Evolutionary conservation across 2,113 vertebrate species (phyloP), one percentile per base, ranked within the genome.

Genomic region (Typhlomys cinereus): DNA sequence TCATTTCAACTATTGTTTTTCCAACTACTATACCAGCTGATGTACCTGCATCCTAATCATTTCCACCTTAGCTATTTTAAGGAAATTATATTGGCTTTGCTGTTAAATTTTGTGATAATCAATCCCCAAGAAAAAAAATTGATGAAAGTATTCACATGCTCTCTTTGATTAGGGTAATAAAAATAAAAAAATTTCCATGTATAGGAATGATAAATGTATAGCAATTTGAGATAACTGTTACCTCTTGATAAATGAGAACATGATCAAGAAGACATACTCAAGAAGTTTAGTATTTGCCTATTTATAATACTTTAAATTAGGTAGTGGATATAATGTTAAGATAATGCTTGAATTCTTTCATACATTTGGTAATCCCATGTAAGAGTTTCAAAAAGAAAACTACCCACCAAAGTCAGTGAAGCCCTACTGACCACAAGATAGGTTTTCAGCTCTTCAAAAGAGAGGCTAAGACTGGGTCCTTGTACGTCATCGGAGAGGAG

Each of bases 381-480:
- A 91, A 54, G 15, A 78, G 57, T 73, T 82, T 89, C 52, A 52
- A 85, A 18, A 91, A 36, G 12, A 81, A 44, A 89, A 88, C 79
- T 82, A 78, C 1, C 25, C 20, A 76, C 48, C 36, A 74, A 75
- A 64, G 36, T 85, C 41, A n/a, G 3, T 31, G 36, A 85, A 48
- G 84, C 79, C 29, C 18, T n/a, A 27, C 15, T 76, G 18, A 1
- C 23, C 29, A 46, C 69, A 61, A 41, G 39, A 59, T 80, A 41
- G 39, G 52, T 80, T 96, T 88, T 91, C 69, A 95, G 67, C 44
- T 70, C 67, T 62, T 92, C 36, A 57, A 21, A 57, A 57, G 54
- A 57, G n/a, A n/a, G n/a, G n/a, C n/a, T n/a, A n/a, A n/a, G n/a
- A n/a, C n/a, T n/a, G n/a, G n/a, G n/a, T n/a, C n/a, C n/a, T n/a